A percentile compares a stretch with the other conserved stretches of the same genome.
These are phyloP conservation scores for Acomys russatus DNA, from an alignment of 2,797 vertebrate species.

Conservation along the genomic window DNA sequence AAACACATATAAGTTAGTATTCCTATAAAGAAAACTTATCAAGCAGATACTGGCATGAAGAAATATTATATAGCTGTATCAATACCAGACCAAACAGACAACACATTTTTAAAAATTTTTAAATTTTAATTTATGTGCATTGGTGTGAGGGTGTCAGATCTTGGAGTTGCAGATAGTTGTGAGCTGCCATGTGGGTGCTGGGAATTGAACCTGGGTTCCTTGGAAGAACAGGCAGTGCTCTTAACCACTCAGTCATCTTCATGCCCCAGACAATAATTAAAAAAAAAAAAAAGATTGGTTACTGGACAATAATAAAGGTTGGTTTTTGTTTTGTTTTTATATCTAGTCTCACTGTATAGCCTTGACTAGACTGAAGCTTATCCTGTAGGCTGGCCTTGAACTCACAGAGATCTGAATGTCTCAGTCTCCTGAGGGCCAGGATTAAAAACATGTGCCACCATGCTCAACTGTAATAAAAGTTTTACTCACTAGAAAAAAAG, in stretches of 20 bases:
- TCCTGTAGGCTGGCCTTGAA: background rate
- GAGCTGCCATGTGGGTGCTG: too few relatives aligned
- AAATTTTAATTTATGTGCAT: too few relatives aligned
- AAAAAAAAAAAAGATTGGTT: background rate
- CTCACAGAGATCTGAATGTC: background rate
- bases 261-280: background rate
- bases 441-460: background rate
- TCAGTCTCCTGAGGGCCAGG: background rate
- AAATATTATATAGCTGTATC: background rate
- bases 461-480: background rate
- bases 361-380: background rate
- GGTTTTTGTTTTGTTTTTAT: background rate
- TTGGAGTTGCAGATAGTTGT: too few relatives aligned
- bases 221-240: too few relatives aligned
- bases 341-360: background rate
- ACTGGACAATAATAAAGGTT: background rate
- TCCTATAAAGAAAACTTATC: background rate
- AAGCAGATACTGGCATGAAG: background rate
- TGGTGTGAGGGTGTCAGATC: too few relatives aligned
- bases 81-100: background rate
- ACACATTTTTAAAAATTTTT: background rate
- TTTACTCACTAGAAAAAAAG: constrained; percentile 19
- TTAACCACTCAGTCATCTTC: too few relatives aligned
- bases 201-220: too few relatives aligned
- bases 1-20: background rate